Evolutionary conservation across 2,888 invertebrate genomes (phyloP), one percentile per base, ranked within the genome.

Genomic region (Plutella xylostella): DNA sequence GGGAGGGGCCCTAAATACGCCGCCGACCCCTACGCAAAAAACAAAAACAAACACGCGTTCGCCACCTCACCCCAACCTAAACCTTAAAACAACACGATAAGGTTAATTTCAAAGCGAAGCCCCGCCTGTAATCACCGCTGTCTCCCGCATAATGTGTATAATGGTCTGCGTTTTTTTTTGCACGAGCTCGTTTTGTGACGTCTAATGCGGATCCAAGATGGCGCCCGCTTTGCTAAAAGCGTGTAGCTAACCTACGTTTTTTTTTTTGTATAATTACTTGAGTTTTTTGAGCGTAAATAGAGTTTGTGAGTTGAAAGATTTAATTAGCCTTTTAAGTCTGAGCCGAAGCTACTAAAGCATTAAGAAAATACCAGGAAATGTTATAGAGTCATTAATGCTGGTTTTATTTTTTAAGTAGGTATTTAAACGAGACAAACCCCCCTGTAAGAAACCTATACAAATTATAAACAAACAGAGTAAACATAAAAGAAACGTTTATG

Each of bases 181-280:
- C 67, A 58, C 68, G 68, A 65, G 63, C 61, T 64, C 68, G 68
- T n/a, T 63, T 65, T 69, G 73, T 76, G 77, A 79, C 76, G 77
- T 78, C 72, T 76, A 45, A 45, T 71, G 68, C 71, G 68, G 61
- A 72, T 64, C 54, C 78, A 80, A 82, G 78, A 82, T 82, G 80
- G 80, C 80, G 63, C 57, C 62, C 14, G 41, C 6, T 39, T 19
- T 34, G 20, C 31, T 44, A 20, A 39, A 44, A 44, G 25, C 15
- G 44, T 39, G 21, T 30, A 20, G n/a, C n/a, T n/a, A n/a, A n/a
- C n/a, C n/a, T n/a, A n/a, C n/a, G n/a, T n/a, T n/a, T n/a, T n/a
- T n/a, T 38, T 44, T 44, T 44, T 39, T 21, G 6, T 17, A 44
- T 17, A 37, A 28, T 43, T 43, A 35, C 12, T 30, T 6, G 42